These are phyloP conservation scores for Zoanthus gigantus DNA, from an alignment of 92 coral and sea anemone species.

Conservation along the genomic window DNA sequence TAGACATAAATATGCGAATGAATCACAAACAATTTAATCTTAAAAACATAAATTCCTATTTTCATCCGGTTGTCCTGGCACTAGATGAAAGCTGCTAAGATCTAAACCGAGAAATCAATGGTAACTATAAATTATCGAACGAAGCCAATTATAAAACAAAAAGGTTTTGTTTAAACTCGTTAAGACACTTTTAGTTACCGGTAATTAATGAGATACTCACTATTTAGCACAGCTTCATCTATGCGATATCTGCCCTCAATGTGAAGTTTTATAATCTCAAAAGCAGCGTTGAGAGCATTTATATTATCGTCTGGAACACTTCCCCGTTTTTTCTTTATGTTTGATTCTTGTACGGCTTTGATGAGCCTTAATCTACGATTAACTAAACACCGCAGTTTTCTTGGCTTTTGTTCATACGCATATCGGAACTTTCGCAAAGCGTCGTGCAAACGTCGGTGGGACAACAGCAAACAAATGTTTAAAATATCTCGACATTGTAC, in stretches of 20 bases:
- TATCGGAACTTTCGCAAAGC: constrained; percentile 86
- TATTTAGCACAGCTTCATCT: constrained; percentile 25
- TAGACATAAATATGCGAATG: too few species aligned
- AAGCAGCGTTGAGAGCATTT: constrained; percentile 85
- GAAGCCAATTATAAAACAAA: too few species aligned
- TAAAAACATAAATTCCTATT: too few species aligned
- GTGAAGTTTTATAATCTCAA: constrained; percentile 79
- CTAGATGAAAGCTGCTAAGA: too few species aligned
- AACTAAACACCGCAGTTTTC: constrained; percentile 62
- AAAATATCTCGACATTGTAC: constrained; percentile 79
- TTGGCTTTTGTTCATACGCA: constrained; percentile 70
- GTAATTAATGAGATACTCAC: constrained; percentile 37
- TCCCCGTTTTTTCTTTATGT: constrained; percentile 39
- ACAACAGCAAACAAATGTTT: constrained; percentile 76
- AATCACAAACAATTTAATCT: too few species aligned
- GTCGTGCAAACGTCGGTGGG: constrained; percentile 85
- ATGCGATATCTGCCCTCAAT: constrained; percentile 67
- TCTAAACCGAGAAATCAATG: too few species aligned
- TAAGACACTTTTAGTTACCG: background rate
- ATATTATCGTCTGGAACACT: constrained; percentile 61
- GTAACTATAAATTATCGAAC: too few species aligned
- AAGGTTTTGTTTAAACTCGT: too few species aligned
- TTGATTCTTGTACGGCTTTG: constrained; percentile 72
- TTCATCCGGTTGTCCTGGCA: too few species aligned
- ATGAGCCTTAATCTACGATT: constrained; percentile 71